Conservation (phyloP, 2,113 vertebrate species). For the Protobothrops mucrosquamatus region DNA sequence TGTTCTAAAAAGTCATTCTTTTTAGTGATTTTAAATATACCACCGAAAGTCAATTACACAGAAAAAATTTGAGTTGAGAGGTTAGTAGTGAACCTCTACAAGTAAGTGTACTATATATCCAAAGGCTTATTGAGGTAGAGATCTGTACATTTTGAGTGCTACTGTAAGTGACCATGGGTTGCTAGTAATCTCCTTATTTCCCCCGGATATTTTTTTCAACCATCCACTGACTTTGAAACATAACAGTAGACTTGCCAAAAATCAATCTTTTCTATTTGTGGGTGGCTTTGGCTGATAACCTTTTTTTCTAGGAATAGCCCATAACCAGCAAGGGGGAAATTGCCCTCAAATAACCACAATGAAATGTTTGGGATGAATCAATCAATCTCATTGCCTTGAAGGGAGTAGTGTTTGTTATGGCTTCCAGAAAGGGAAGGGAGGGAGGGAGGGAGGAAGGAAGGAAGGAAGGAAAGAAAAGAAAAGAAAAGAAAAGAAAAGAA, state of each 20-base stretch:
- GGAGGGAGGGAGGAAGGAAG: background rate
- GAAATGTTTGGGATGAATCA: background rate
- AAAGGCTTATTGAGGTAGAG: background rate
- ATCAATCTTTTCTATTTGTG: background rate
- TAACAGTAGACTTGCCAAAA: background rate
- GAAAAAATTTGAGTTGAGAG: background rate
- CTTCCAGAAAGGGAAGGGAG: background rate
- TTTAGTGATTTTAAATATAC: background rate
- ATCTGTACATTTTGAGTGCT: background rate
- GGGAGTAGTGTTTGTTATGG: background rate
- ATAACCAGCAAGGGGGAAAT: background rate
- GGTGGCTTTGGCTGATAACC: background rate
- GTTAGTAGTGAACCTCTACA: background rate
- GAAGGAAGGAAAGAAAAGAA: background rate
- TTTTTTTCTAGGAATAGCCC: background rate
- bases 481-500: too few relatives aligned
- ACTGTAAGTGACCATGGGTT: background rate
- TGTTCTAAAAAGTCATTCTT: background rate
- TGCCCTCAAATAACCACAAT: background rate
- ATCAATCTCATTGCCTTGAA: background rate
- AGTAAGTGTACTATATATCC: background rate
- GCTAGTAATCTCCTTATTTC: background rate
- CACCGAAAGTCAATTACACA: background rate
- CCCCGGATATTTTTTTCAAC: background rate
- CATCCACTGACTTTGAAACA: background rate